Evolutionary conservation across 2,888 invertebrate species (phyloP).

Genomic region (Mellilla xanthometata): DNA sequence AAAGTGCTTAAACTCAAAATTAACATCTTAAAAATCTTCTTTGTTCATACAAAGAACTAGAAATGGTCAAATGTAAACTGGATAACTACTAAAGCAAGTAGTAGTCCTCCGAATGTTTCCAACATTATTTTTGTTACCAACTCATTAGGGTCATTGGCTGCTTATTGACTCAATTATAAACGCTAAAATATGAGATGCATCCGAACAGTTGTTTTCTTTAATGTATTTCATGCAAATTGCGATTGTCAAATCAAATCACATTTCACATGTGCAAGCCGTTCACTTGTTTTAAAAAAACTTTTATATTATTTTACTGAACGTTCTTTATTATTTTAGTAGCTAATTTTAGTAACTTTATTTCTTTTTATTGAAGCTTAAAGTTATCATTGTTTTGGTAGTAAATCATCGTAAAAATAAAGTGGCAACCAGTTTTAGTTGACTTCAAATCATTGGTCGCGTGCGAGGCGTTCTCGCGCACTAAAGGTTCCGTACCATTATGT

Average conservation of each 20-base stretch:
- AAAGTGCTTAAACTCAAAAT: too few species aligned
- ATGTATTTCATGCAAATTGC: conserved; percentile 52
- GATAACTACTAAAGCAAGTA: too few species aligned
- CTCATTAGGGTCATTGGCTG: conserved; percentile 82
- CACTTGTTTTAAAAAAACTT: too few species aligned
- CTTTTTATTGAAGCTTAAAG: neutral
- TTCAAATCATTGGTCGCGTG: too few species aligned
- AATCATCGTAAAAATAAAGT: neutral
- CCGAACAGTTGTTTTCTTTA: conserved; percentile 51
- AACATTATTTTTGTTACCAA: conserved; percentile 79
- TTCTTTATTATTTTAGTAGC: conserved; percentile 1
- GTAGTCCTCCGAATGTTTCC: conserved; percentile 56
- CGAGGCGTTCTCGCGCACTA: too few species aligned
- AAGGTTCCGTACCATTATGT: too few species aligned
- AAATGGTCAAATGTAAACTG: too few species aligned
- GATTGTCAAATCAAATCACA: conserved; percentile 54
- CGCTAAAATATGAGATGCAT: conserved; percentile 63
- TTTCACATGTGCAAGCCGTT: conserved; percentile 31
- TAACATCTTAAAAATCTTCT: too few species aligned
- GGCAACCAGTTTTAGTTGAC: too few species aligned
- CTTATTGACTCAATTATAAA: conserved; percentile 74
- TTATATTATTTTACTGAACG: neutral
- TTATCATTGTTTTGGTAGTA: neutral
- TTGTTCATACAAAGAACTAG: too few species aligned
- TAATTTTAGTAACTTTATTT: neutral